These are phyloP conservation scores for Lytechinus variegatus DNA, from an alignment of 35 echinoderm and acorn worm genomes.

Conservation along the genomic window DNA sequence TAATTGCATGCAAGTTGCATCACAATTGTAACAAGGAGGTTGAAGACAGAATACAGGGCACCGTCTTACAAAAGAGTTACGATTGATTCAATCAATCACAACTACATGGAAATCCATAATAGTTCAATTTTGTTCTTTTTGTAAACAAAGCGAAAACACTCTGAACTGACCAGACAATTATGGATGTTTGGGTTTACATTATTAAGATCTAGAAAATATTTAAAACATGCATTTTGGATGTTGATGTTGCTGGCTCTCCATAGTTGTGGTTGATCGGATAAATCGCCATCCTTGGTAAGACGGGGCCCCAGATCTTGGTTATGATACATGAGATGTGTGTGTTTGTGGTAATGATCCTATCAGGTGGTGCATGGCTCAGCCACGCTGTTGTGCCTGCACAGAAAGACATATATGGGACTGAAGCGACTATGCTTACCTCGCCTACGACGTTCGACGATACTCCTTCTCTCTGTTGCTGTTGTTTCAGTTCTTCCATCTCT, in stretches of 20 bases:
- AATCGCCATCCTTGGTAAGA: too few species aligned
- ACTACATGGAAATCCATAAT: too few species aligned
- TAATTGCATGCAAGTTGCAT: background rate
- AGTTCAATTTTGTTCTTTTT: too few species aligned
- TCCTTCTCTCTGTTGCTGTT: conserved; percentile 72
- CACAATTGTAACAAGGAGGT: background rate
- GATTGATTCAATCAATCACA: too few species aligned
- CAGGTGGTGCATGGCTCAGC: background rate
- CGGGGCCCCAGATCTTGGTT: background rate
- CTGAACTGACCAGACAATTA: too few species aligned
- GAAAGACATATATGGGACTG: conserved; percentile 14
- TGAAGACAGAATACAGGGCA: background rate
- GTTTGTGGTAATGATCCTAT: background rate
- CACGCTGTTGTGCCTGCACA: background rate
- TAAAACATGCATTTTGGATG: too few species aligned
- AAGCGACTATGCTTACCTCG: conserved; percentile 61
- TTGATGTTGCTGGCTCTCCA: too few species aligned
- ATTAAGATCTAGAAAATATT: too few species aligned
- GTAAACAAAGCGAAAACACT: too few species aligned
- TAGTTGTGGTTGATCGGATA: too few species aligned
- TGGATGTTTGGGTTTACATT: too few species aligned
- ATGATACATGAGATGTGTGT: background rate
- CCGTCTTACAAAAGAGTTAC: too few species aligned
- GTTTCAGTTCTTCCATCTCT: conserved; percentile 80
- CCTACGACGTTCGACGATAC: conserved; percentile 76